These are phyloP conservation scores for Agonopterix heracliana DNA, from an alignment of 2,888 invertebrate genomes.

Conservation along the genomic window DNA sequence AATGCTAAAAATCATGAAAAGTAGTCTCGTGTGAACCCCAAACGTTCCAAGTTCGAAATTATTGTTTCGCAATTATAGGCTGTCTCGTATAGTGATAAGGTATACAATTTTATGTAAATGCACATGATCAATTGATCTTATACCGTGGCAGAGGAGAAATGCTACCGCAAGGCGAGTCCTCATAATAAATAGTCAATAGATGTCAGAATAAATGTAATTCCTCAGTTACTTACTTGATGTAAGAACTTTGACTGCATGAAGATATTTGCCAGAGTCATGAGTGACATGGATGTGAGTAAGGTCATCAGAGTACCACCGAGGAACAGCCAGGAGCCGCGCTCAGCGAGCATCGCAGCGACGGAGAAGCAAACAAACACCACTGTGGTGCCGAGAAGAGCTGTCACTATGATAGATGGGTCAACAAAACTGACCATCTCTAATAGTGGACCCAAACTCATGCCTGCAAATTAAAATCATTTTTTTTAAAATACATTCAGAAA, in stretches of 20 bases:
- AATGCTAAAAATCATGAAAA: no score
- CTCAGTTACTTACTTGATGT: conserved; percentile 78
- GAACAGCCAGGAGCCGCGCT: conserved; percentile 91
- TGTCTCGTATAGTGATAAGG: no score
- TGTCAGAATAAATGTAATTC: no score
- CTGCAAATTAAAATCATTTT: conserved; percentile 56
- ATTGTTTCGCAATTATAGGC: no score
- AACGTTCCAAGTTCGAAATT: no score
- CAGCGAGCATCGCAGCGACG: conserved; percentile 89
- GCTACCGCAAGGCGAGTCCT: no score
- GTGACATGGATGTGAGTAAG: conserved; percentile 84
- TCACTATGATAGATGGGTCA: conserved; percentile 91
- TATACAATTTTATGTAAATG: no score
- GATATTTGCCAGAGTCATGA: conserved; percentile 88
- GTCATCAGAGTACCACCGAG: conserved; percentile 93
- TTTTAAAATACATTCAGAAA: not conserved
- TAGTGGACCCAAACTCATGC: conserved; percentile 92
- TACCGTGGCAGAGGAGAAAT: no score
- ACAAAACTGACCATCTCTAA: conserved; percentile 86
- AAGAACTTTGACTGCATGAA: conserved; percentile 90
- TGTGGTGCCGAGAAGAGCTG: conserved; percentile 89
- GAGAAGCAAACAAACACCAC: conserved; percentile 95
- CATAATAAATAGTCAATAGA: no score
- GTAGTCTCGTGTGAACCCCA: no score
- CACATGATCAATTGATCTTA: no score